A percentile compares a stretch with the other conserved stretches of the same genome.
These are phyloP conservation scores for Allophyes oxyacanthae DNA, from an alignment of 2,888 invertebrate species.

Conservation along the genomic window DNA sequence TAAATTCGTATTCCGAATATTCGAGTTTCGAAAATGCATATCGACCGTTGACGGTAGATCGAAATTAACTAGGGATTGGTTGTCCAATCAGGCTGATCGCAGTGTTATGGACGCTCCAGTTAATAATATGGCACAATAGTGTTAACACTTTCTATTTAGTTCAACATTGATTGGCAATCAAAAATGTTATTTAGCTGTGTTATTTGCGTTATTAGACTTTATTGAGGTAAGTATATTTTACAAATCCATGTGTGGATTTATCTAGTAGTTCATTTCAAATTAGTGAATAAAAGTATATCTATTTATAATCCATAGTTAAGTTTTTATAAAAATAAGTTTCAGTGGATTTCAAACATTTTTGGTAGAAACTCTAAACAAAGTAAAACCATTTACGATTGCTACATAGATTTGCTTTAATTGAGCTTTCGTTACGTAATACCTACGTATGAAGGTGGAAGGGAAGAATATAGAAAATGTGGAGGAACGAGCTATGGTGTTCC, in stretches of 20 bases:
- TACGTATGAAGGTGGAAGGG: no score
- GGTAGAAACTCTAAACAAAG: no score
- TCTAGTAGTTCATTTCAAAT: not conserved
- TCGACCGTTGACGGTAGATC: slow-evolving; percentile 55
- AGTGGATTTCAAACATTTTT: no score
- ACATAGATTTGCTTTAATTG: no score
- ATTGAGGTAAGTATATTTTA: slow-evolving; percentile 21
- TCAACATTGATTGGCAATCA: slow-evolving; percentile 47
- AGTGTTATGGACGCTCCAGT: slow-evolving; percentile 41
- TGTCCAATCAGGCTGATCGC: slow-evolving; percentile 52
- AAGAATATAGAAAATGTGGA: no score
- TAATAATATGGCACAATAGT: slow-evolving; percentile 46
- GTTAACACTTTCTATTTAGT: slow-evolving; percentile 51
- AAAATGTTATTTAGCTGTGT: slow-evolving; percentile 35
- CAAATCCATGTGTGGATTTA: not conserved
- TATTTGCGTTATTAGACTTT: slow-evolving; percentile 25
- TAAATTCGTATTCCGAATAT: slow-evolving; percentile 37
- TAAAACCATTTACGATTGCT: no score
- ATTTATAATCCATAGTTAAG: no score
- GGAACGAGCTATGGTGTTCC: no score
- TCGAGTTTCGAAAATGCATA: slow-evolving; percentile 35
- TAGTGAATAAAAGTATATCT: not conserved
- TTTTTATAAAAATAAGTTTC: no score
- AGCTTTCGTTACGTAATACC: no score
- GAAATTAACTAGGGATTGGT: slow-evolving; percentile 55